These are phyloP conservation scores for Epinephelus fuscoguttatus DNA, from an alignment of 2,113 vertebrate species.

Conservation along the genomic window DNA sequence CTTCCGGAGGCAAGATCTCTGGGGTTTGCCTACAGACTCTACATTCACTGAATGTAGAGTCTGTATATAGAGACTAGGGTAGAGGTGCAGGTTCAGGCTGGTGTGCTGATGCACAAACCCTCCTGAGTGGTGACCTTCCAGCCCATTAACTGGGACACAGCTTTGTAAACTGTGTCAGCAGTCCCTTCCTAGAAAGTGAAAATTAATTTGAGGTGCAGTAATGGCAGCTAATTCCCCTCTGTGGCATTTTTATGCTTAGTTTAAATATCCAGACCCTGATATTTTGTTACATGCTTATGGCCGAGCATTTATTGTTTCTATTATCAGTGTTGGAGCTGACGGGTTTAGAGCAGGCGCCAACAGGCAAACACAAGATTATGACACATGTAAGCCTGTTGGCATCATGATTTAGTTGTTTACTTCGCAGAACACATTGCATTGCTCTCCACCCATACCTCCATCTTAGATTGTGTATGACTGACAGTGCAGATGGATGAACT, in stretches of 20 bases:
- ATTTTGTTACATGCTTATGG: slow-evolving; percentile 17
- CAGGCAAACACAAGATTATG: slow-evolving; percentile 17
- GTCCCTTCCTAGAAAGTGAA: not conserved
- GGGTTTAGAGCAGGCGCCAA: not conserved
- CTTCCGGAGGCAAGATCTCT: too few relatives aligned
- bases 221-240: not conserved
- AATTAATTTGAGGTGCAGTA: not conserved
- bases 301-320: slow-evolving; percentile 6
- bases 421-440: not conserved
- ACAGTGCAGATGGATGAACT: not conserved
- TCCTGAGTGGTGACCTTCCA: slow-evolving; percentile 3
- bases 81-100: not conserved
- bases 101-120: not conserved
- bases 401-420: slow-evolving; percentile 27
- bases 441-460: not conserved
- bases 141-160: not conserved
- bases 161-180: not conserved
- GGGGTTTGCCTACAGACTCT: too few relatives aligned
- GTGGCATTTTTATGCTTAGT: not conserved
- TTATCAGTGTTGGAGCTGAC: not conserved
- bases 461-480: not conserved
- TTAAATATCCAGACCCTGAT: slow-evolving; percentile 2
- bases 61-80: too few relatives aligned
- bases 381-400: slow-evolving; percentile 6
- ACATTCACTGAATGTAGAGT: too few relatives aligned